A percentile compares a stretch with the other conserved stretches of the same genome.
Evolutionary conservation across 2,113 vertebrate genomes (phyloP).

Genomic region (Naja naja): DNA sequence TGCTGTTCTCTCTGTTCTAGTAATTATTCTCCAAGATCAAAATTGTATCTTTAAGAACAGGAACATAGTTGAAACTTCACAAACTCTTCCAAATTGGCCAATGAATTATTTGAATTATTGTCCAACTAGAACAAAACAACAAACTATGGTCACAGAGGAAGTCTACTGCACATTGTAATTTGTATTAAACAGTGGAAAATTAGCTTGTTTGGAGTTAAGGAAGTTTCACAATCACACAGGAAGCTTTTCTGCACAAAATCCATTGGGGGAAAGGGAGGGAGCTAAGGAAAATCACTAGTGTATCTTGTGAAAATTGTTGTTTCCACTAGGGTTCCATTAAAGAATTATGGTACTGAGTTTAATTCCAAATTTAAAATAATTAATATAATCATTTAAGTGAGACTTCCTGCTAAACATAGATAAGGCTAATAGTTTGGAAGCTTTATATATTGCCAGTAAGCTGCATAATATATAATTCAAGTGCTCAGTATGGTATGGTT

Average conservation of each 20-base stretch:
- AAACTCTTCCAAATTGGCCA: neutral
- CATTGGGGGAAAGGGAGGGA: neutral
- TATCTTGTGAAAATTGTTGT: neutral
- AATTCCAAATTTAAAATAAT: neutral
- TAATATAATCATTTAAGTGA: neutral
- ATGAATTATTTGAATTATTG: neutral
- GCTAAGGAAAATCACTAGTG: neutral
- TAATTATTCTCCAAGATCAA: slow-evolving; percentile 73
- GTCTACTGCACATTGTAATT: neutral
- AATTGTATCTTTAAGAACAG: slow-evolving; percentile 42
- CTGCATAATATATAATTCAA: neutral
- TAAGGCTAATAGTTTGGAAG: slow-evolving; percentile 9
- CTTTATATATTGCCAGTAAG: neutral
- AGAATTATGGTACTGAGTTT: neutral
- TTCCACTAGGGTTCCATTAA: neutral
- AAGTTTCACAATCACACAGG: neutral
- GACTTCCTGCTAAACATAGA: neutral
- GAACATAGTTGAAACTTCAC: slow-evolving; percentile 45
- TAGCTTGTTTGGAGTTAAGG: neutral
- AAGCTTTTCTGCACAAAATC: neutral
- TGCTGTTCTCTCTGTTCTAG: slow-evolving; percentile 68
- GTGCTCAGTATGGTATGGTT: fast-evolving
- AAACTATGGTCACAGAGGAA: neutral
- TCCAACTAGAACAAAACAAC: neutral
- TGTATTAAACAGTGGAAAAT: neutral